A percentile compares a stretch with the other conserved stretches of the same genome.
These are phyloP conservation scores for Yoshiicerus persimilis DNA, from an alignment of 1,140 invertebrate genomes.

Conservation along the genomic window DNA sequence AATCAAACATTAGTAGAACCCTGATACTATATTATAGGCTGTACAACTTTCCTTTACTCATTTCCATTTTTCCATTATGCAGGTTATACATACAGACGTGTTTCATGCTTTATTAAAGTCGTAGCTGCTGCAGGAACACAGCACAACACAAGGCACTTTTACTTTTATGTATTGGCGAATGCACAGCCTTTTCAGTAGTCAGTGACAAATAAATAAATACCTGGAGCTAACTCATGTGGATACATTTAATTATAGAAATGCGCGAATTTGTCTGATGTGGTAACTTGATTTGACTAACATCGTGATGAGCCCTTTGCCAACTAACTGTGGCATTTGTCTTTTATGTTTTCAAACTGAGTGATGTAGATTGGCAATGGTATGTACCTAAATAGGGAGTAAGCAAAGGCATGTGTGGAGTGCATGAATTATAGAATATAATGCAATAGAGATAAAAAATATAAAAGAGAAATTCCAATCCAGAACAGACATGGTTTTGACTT, in stretches of 20 bases:
- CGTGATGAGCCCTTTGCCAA: neutral
- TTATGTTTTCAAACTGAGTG: neutral
- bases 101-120: neutral
- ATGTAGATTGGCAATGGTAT: too few species aligned
- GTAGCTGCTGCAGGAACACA: neutral
- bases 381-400: neutral
- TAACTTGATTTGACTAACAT: neutral
- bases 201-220: too few species aligned
- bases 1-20: neutral
- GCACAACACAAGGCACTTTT: neutral
- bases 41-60: neutral
- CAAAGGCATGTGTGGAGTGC: neutral
- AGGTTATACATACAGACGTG: neutral
- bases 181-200: too few species aligned
- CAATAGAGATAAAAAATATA: neutral
- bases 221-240: neutral
- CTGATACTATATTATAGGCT: neutral
- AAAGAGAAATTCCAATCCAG: neutral
- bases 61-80: neutral
- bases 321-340: neutral
- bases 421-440: neutral
- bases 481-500: neutral
- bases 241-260: neutral
- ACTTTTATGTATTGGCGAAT: neutral
- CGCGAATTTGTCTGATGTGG: neutral